These are phyloP conservation scores for Myotis planiceps DNA, from an alignment of 2,797 vertebrate genomes.

Conservation along the genomic window DNA sequence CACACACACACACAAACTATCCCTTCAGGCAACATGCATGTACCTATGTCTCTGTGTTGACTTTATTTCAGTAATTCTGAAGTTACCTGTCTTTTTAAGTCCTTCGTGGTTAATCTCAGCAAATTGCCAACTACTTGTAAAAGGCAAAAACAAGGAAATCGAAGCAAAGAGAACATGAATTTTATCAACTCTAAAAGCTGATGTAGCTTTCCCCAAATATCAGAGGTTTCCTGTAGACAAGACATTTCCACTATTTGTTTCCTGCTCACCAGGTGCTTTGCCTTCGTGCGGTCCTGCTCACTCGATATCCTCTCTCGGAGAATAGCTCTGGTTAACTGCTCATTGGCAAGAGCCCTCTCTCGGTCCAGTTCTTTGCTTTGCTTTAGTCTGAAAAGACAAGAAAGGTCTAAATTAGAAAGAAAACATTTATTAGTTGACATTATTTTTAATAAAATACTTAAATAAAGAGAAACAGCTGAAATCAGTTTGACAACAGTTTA, in stretches of 20 bases:
- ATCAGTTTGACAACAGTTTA: not conserved
- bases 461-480: constrained; percentile 12
- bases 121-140: not conserved
- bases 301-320: constrained; percentile 90
- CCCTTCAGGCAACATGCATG: not conserved
- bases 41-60: not conserved
- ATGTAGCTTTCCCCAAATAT: not conserved
- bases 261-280: constrained; percentile 91
- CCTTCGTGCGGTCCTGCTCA: constrained; percentile 91
- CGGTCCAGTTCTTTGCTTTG: constrained; percentile 88
- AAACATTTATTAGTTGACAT: not conserved
- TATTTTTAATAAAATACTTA: not conserved
- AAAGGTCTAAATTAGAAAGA: not conserved
- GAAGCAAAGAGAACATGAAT: constrained; percentile 14
- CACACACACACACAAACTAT: not conserved
- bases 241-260: accelerated
- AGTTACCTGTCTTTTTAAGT: not conserved
- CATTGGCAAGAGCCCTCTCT: constrained; percentile 87
- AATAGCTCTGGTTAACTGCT: constrained; percentile 91
- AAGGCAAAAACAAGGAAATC: constrained; percentile 19
- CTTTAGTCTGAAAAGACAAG: constrained; percentile 80
- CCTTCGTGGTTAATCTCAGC: not conserved
- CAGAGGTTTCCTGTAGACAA: accelerated
- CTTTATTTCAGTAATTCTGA: not conserved
- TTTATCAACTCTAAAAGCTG: not conserved